Evolutionary conservation across 2,113 vertebrate genomes (phyloP).

Genomic region (Pygoscelis antarcticus): DNA sequence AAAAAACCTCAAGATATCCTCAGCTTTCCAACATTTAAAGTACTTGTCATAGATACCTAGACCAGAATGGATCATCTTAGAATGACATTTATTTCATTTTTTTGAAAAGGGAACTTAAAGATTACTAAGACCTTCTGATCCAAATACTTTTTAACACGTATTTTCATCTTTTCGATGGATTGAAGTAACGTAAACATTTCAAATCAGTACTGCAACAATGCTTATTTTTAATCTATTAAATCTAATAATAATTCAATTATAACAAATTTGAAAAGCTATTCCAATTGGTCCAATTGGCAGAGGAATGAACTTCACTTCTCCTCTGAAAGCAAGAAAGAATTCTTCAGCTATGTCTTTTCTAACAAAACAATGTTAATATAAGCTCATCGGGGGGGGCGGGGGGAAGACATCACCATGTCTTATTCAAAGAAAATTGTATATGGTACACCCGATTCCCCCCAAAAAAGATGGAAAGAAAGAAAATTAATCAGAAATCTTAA

Average conservation of each 20-base stretch:
- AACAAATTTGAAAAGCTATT: neutral
- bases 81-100: neutral
- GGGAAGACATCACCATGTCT: neutral
- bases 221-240: neutral
- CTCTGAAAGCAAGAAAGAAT: neutral
- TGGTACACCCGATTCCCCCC: rapidly evolving
- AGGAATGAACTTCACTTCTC: neutral
- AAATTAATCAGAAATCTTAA: neutral
- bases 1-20: neutral
- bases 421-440: neutral
- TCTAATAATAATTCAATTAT: neutral
- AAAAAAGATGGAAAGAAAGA: neutral
- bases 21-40: neutral
- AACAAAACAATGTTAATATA: neutral
- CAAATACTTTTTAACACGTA: neutral
- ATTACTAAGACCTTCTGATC: neutral
- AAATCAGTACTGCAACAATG: neutral
- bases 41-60: neutral
- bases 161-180: neutral
- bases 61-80: neutral
- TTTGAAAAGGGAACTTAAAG: neutral
- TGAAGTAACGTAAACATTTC: neutral
- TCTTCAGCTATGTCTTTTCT: neutral
- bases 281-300: neutral
- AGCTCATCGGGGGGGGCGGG: neutral